These are phyloP conservation scores for Umimayanthus kanabou DNA, from an alignment of 92 coral and sea anemone species.

Conservation along the genomic window DNA sequence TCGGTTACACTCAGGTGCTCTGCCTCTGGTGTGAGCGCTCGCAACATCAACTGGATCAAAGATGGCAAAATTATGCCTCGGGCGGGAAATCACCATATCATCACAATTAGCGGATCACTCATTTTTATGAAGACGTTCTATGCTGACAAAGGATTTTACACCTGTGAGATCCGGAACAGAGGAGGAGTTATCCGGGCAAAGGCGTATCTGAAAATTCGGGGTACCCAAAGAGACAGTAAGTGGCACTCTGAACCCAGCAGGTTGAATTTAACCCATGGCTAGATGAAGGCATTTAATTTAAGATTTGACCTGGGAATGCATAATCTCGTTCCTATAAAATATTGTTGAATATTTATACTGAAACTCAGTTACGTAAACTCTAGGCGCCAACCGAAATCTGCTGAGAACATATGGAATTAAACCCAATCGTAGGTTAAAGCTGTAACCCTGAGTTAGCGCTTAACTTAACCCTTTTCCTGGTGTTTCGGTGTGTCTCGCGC, in stretches of 20 bases:
- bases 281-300: neutral
- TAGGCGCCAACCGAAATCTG: too few relatives aligned
- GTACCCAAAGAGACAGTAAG: slow-evolving; percentile 52
- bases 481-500: neutral
- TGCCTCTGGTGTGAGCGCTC: slow-evolving; percentile 45
- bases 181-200: slow-evolving; percentile 65
- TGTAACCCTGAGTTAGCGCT: neutral
- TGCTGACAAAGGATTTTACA: slow-evolving; percentile 75
- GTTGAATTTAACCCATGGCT: neutral
- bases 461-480: neutral
- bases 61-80: slow-evolving; percentile 57
- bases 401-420: neutral
- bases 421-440: neutral
- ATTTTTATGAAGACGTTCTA: slow-evolving; percentile 43
- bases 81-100: slow-evolving; percentile 8
- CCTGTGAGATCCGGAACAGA: slow-evolving; percentile 73
- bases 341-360: too few relatives aligned
- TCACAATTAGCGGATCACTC: slow-evolving; percentile 44
- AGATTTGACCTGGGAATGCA: too few relatives aligned
- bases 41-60: slow-evolving; percentile 75
- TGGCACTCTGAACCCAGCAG: neutral
- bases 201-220: slow-evolving; percentile 67
- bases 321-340: too few relatives aligned
- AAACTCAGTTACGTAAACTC: too few relatives aligned
- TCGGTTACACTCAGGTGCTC: slow-evolving; percentile 59